phyloP scores from a whole-genome alignment of 2,888 invertebrate genomes.

The Drosophila tripunctata region DNA sequence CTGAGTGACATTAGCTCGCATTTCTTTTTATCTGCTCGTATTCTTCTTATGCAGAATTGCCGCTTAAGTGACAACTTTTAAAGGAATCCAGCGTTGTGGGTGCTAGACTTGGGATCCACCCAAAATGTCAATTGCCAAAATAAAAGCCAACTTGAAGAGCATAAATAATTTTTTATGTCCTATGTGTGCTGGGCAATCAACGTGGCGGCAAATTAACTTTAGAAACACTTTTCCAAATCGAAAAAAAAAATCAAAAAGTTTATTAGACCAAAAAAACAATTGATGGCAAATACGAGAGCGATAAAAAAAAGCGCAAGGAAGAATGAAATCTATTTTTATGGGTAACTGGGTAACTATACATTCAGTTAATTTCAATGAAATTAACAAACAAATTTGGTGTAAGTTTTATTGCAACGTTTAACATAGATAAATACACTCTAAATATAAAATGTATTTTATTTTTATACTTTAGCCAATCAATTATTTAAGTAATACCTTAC shows the following conservation, averaged over 20 bases:
- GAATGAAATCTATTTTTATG: neutral
- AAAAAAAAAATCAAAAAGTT: constrained; percentile 37
- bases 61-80: constrained; percentile 34
- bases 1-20: constrained; percentile 62
- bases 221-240: constrained; percentile 52
- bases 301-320: constrained; percentile 14
- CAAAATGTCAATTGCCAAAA: constrained; percentile 14
- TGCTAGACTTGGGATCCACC: neutral
- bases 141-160: constrained; percentile 41
- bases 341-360: too few relatives aligned
- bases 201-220: constrained; percentile 69
- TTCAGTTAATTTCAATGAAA: too few relatives aligned
- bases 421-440: too few relatives aligned
- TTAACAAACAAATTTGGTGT: too few relatives aligned
- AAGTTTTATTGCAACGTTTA: too few relatives aligned
- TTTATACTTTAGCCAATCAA: too few relatives aligned
- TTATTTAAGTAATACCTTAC: too few relatives aligned
- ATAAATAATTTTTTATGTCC: constrained; percentile 71
- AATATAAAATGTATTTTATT: too few relatives aligned
- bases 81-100: neutral
- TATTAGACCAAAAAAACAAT: constrained; percentile 57
- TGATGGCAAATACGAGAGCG: constrained; percentile 40
- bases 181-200: constrained; percentile 41
- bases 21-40: constrained; percentile 23
- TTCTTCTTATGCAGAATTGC: constrained; percentile 64